Evolutionary conservation across 2,888 invertebrate species (phyloP), one percentile per base, ranked within the genome.

Genomic region (Thysanoteuthis rhombus): DNA sequence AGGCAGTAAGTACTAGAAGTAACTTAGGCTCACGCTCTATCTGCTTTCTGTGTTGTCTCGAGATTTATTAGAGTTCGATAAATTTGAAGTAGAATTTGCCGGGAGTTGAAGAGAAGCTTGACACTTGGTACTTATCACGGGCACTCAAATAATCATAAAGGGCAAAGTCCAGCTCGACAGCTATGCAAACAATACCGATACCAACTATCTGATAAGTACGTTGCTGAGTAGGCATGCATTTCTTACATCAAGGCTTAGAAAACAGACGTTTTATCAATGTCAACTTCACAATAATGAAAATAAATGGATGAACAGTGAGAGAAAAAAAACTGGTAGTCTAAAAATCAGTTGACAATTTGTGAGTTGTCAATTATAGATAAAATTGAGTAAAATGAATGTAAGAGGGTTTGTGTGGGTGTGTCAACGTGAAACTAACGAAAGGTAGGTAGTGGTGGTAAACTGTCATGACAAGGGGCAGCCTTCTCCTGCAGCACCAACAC

Each of bases 141-240:
- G 16, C 75, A n/a, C 16, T 75, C n/a, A 75, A n/a, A 75, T 58
- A 94, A 97, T 96, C 96, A 97, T 97, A 93, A 93, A 94, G 0
- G 96, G 96, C 4, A 96, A 96, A 19, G 96, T 96, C 5, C 96
- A 93, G 92, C 96, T 96, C 0, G 96, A 96, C 38, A 96, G 93
- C 95, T 96, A 96, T 52, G 95, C 95, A 36, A 96, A 94, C 1
- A 96, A 95, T 6, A 95, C 96, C 95, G 96, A 95, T 0, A 96
- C 96, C 0, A 96, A 96, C 93, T 96, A 95, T 0, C 97, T 96
- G 90, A 75, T 75, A 75, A 75, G 75, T 75, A 75, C 75, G 75
- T 36, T 75, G 75, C 75, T 75, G 75, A 75, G 75, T n/a, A 75
- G 75, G n/a, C 75, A 75, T 75, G 75, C 75, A 75, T 75, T 75